phyloP scores from a whole-genome alignment of 2,888 invertebrate species.

The Conomelus anceps region DNA sequence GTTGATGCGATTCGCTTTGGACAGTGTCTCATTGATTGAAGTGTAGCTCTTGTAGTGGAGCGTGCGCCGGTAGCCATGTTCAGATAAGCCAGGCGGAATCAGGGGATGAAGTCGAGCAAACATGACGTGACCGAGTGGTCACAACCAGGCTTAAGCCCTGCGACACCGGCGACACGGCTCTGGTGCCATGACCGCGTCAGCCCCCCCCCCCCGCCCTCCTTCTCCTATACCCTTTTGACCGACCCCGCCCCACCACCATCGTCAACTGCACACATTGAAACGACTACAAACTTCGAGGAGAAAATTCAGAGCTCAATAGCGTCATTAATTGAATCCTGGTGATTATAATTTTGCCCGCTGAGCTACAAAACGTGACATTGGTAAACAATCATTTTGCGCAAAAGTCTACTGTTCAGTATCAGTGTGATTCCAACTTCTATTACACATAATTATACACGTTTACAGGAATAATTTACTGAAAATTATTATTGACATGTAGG shows the following conservation, averaged over 20 bases:
- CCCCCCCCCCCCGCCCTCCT: conserved; percentile 16
- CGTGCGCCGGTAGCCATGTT: neutral
- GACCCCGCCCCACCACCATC: neutral
- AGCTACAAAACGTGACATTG: neutral
- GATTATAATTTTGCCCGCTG: neutral
- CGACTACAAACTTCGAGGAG: neutral
- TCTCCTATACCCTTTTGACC: neutral
- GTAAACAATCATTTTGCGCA: neutral
- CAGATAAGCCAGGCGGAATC: neutral
- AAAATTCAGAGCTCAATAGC: neutral
- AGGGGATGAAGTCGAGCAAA: conserved; percentile 18
- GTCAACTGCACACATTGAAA: too few species aligned
- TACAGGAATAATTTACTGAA: too few species aligned
- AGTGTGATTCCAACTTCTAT: neutral
- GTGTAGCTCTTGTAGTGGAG: neutral
- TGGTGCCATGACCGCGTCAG: conserved; percentile 24
- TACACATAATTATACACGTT: neutral
- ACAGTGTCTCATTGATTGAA: neutral
- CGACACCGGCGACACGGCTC: neutral
- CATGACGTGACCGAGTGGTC: conserved; percentile 27
- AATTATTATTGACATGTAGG: too few species aligned
- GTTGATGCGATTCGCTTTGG: neutral
- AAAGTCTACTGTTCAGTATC: neutral
- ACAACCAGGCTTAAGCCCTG: conserved; percentile 17
- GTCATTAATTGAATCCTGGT: neutral